phyloP scores from a whole-genome alignment of 2,113 vertebrate genomes.

The Gymnorhina tibicen region DNA sequence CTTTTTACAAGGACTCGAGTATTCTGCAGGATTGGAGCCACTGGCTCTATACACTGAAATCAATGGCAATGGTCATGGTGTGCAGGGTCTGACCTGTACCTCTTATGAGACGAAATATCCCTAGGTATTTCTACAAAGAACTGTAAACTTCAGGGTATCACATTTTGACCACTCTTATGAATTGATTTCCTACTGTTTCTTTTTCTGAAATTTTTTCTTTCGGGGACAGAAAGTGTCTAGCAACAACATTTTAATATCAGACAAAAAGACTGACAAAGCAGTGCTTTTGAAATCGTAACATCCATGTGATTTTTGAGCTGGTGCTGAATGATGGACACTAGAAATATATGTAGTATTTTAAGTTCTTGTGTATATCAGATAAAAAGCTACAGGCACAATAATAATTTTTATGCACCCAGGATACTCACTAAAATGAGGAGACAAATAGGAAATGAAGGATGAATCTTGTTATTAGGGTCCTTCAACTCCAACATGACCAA shows the following conservation, averaged over 20 bases:
- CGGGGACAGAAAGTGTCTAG: background rate
- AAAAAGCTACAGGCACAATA: background rate
- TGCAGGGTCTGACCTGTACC: conserved; percentile 11
- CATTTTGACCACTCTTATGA: conserved; percentile 10
- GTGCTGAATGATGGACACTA: background rate
- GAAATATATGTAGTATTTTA: background rate
- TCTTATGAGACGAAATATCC: background rate
- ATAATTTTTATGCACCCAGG: background rate
- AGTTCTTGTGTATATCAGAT: background rate
- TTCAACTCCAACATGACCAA: background rate
- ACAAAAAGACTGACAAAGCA: background rate
- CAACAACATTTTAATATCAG: background rate
- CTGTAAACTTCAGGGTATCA: conserved; percentile 6
- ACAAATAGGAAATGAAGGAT: background rate
- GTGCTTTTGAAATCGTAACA: background rate
- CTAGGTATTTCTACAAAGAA: conserved; percentile 35
- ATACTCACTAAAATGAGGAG: background rate
- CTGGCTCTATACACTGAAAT: background rate
- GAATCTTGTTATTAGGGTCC: background rate
- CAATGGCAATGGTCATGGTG: background rate
- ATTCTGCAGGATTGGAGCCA: background rate
- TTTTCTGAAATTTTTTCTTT: conserved; percentile 12
- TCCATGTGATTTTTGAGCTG: background rate
- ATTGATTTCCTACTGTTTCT: conserved; percentile 33
- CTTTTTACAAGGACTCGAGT: background rate